A percentile compares a stretch with the other conserved stretches of the same genome.
These are phyloP conservation scores for Fulica atra DNA, from an alignment of 2,113 vertebrate species.

Conservation along the genomic window DNA sequence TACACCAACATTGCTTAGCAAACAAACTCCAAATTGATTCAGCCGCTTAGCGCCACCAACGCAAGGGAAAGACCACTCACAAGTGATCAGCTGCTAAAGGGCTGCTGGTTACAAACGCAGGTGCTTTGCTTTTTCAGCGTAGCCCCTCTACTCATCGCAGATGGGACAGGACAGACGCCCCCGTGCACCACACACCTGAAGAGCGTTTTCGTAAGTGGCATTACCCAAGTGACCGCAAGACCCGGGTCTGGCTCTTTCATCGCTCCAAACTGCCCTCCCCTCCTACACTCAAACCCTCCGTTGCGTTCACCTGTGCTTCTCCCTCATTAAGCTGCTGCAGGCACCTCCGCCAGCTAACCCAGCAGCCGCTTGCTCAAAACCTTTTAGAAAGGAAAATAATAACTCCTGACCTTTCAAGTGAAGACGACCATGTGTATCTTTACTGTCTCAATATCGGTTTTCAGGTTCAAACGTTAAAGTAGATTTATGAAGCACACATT, in stretches of 20 bases:
- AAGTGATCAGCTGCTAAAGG: neutral
- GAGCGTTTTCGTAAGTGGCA: neutral
- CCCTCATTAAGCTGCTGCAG: neutral
- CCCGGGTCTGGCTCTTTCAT: accelerated
- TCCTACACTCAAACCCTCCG: neutral
- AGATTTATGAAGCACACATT: neutral
- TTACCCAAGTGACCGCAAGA: accelerated
- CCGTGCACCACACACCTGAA: neutral
- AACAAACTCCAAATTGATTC: neutral
- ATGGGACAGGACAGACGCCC: accelerated
- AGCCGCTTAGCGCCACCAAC: accelerated
- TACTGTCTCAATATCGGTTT: neutral
- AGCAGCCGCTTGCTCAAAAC: neutral
- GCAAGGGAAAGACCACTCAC: neutral
- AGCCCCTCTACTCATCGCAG: accelerated
- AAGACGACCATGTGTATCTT: neutral
- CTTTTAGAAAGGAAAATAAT: neutral
- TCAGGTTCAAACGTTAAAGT: neutral
- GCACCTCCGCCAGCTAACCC: neutral
- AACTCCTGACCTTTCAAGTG: neutral
- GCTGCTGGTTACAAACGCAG: neutral
- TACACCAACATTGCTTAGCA: neutral
- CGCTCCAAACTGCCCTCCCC: neutral
- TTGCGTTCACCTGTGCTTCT: neutral
- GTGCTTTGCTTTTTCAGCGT: neutral